Percentiles rank a stretch among this genome's conserved stretches.
phyloP scores from a whole-genome alignment of 2,113 vertebrate genomes.

The Corythoichthys haematopterus region DNA sequence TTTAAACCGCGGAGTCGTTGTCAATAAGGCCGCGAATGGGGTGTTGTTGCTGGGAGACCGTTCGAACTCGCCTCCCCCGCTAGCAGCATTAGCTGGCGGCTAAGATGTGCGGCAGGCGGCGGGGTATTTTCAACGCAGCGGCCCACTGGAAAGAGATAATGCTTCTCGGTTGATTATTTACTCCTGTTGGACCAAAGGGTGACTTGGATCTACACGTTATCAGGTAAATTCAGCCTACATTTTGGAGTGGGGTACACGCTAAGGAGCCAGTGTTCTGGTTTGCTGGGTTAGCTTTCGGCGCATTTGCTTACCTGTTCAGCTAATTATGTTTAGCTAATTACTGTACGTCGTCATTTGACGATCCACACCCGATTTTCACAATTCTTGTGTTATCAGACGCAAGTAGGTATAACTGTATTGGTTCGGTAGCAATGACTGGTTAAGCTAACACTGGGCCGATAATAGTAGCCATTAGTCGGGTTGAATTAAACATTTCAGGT shows the following conservation, averaged over 20 bases:
- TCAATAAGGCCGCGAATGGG: conserved; percentile 59
- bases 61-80: conserved; percentile 35
- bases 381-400: not conserved
- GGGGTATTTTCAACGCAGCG: conserved; percentile 35
- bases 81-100: conserved; percentile 53
- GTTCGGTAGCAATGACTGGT: not conserved
- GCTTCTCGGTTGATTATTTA: conserved; percentile 39
- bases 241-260: not conserved
- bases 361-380: too few species aligned
- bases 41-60: conserved; percentile 67
- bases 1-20: conserved; percentile 36
- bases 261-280: conserved; percentile 2
- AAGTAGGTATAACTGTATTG: not conserved
- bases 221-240: conserved; percentile 62
- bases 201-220: conserved; percentile 45
- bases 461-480: not conserved
- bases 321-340: conserved; percentile 3
- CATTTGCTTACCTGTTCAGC: conserved; percentile 19
- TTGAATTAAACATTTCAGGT: conserved; percentile 8
- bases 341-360: not conserved
- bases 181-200: conserved; percentile 24
- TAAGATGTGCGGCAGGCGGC: conserved; percentile 55
- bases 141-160: conserved; percentile 23
- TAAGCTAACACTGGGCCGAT: conserved; percentile 8
- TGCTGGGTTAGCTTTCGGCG: conserved; percentile 23